Conservation (phyloP, 2,888 invertebrate genomes). For the Sclerodermus sp. region DNA sequence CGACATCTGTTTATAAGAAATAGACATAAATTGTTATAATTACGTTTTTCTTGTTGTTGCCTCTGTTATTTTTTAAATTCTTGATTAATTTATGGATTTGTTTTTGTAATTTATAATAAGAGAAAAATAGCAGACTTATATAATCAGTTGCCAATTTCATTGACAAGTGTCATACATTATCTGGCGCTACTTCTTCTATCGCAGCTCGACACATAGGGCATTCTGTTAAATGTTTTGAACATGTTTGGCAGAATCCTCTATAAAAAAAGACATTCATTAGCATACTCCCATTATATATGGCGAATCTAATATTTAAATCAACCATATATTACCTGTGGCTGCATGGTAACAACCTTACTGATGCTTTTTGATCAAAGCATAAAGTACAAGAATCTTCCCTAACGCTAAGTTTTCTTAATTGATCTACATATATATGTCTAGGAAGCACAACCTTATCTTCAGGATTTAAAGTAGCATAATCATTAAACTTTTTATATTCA, state of each 20-base stretch:
- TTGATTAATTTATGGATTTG: conserved; percentile 30
- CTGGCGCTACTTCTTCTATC: conserved; percentile 61
- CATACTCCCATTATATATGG: conserved; percentile 1
- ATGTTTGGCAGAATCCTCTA: conserved; percentile 82
- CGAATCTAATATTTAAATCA: conserved; percentile 7
- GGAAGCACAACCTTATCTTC: conserved; percentile 83
- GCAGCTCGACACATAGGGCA: conserved; percentile 86
- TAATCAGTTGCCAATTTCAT: conserved; percentile 9
- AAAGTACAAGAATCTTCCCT: conserved; percentile 84
- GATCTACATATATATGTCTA: conserved; percentile 75
- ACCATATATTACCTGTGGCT: conserved; percentile 71
- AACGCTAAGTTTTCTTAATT: conserved; percentile 72
- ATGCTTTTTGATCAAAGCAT: conserved; percentile 81
- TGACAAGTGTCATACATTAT: conserved; percentile 57
- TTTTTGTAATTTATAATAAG: conserved; percentile 25
- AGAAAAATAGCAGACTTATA: conserved; percentile 25
- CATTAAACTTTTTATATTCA: conserved; percentile 74
- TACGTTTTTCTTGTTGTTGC: background rate
- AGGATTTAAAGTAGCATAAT: conserved; percentile 71
- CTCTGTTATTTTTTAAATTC: conserved; percentile 13
- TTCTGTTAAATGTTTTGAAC: conserved; percentile 75
- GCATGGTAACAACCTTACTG: conserved; percentile 77
- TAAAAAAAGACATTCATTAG: conserved; percentile 35
- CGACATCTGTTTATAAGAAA: conserved; percentile 11
- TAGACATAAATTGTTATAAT: conserved; percentile 15